phyloP scores from a whole-genome alignment of 1,140 invertebrate species.

The Papilio aristodemus region DNA sequence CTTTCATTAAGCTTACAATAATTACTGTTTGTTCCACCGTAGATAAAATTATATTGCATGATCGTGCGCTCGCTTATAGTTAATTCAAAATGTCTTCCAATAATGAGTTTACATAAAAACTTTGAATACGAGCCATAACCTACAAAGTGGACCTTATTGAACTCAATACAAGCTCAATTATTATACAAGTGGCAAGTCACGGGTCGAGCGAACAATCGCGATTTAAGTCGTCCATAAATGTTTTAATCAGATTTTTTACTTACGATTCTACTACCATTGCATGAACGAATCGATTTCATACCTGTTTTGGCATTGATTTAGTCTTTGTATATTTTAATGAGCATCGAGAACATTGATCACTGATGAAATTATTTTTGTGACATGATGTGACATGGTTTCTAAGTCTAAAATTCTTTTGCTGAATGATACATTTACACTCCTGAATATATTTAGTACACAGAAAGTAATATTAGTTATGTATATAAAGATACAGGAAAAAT shows the following conservation, averaged over 20 bases:
- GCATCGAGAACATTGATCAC: not conserved
- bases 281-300: slow-evolving; percentile 24
- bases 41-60: slow-evolving; percentile 12
- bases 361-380: not conserved
- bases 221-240: slow-evolving; percentile 8
- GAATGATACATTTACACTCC: not conserved
- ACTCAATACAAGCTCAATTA: slow-evolving; percentile 10
- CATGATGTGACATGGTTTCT: not conserved
- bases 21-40: not conserved
- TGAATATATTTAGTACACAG: too few species aligned
- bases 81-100: slow-evolving; percentile 7
- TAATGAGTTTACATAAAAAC: slow-evolving; percentile 15
- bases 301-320: slow-evolving; percentile 10
- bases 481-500: too few species aligned
- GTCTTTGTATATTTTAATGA: not conserved
- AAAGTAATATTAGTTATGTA: too few species aligned
- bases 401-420: not conserved
- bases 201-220: slow-evolving; percentile 1
- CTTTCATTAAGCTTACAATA: not conserved
- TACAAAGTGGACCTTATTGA: slow-evolving; percentile 10
- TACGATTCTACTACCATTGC: slow-evolving; percentile 3
- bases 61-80: not conserved
- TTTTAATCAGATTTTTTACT: slow-evolving; percentile 23
- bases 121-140: slow-evolving; percentile 17
- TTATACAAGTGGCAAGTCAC: slow-evolving; percentile 11